Base-by-base conservation (phyloP, 2,797 vertebrate genomes). In the Sciurus carolinensis region DNA sequence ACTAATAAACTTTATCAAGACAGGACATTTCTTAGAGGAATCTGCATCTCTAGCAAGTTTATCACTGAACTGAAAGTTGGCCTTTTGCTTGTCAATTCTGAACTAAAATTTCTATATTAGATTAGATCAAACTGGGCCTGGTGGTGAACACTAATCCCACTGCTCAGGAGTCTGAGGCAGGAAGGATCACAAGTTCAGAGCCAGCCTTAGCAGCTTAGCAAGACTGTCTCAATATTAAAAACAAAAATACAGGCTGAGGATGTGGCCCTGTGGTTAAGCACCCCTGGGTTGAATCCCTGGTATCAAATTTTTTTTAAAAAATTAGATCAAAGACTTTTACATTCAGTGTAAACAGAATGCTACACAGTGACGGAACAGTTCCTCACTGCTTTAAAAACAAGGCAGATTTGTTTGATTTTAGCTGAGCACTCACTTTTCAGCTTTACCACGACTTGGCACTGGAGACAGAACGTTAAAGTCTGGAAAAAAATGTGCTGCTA, bases 21-120 rank as follows among this genome's bases (percentile, higher is more conserved):
- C 20, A 39, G 87, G 71, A 62, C 8, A 28, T 85, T 88, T 47
- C 69, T 73, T 72, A 73, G n/a, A 71, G 72, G 92, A 91, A 47
- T 18, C 44, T 0, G 0, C 39, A 59, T 36, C 90, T 52, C 52
- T 69, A 87, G 30, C 20, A 88, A 64, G 20, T 59, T 0, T 33
- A 6, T 75, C n/a, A 82, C 42, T 54, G 42, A 83, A 64, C 4
- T 75, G 5, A 42, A 91, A 4, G 26, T 22, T 59, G 75, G 36
- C 47, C 54, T 84, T 96, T 54, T 90, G 76, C 57, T 67, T 79
- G 66, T 67, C 81, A 91, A 12, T 62, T 71, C 72, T 39, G 30
- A 69, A 91, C 13, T 75, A 75, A 76, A 22, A 87, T 28, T 79
- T 91, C 77, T 88, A 0, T 42, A 71, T 47, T 91, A 86, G 57